Evolutionary conservation across 2,888 invertebrate genomes (phyloP), one percentile per base, ranked within the genome.

Genomic region (Thyatira batis): DNA sequence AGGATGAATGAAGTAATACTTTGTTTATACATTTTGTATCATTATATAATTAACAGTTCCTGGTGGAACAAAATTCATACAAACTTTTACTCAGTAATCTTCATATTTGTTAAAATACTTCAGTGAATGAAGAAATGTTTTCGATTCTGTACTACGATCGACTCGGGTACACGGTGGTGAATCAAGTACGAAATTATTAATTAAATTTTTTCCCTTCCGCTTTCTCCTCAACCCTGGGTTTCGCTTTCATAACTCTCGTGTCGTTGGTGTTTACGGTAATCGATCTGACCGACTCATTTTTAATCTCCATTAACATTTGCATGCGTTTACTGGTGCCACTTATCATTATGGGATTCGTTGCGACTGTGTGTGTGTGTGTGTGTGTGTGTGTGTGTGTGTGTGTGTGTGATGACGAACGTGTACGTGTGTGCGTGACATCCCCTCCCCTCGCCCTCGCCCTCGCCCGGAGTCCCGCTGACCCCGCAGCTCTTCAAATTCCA

Each of bases 401-500:
- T 54, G 58, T 62, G 66, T 56, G 62, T 62, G 63, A 52, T 65
- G 45, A 43, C 46, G 55, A 25, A 48, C 44, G 55, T 55, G 56
- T 53, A 54, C 52, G 60, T 52, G 65, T 58, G 65, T 61, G 65
- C 51, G 52, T 52, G 55, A 57, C 61, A 60, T 89, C 90, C 55
- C 72, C 80, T 52, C 17, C 48, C 25, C 11, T 48, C 52, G 49
- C 33, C 45, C 50, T 58, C 51, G 53, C 61, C 63, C 63, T 61
- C 73, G 69, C 77, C 76, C 76, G 76, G 66, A 78, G 77, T 80
- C 82, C 84, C 79, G 77, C 76, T 89, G 79, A 90, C 82, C 82
- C 86, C 81, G 76, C 87, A 92, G 91, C 89, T 91, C 93, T 85
- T 93, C 93, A 81, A 85, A 92, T 87, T 93, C 92, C 84, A 93